Evolutionary conservation across 2,888 invertebrate genomes (phyloP), one percentile per base, ranked within the genome.

Genomic region (Epirrhoe tristata): DNA sequence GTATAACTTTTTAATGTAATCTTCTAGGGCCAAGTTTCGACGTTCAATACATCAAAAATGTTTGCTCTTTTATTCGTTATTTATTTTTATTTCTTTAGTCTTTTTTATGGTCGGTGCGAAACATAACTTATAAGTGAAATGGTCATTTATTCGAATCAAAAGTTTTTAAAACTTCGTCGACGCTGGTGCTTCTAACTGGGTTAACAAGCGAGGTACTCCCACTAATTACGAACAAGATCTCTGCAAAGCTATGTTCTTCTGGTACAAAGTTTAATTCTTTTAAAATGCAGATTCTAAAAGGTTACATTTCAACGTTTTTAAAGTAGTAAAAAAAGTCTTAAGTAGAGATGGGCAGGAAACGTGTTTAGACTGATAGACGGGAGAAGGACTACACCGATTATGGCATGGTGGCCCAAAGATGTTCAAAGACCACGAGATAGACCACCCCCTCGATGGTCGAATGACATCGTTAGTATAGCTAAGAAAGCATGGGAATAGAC

Each of bases 191-290:
- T 74, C 78, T 82, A 85, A 85, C 84, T 85, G 76, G 84, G 85
- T 84, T 84, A 85, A 84, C 84, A 85, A 84, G 83, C 81, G 76
- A 59, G 69, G 74, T 74, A 74, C 68, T 63, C 60, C 65, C 80
- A 78, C 82, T 84, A 84, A 86, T 86, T 85, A 85, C 78, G 77
- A 79, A 73, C 74, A 63, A 77, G 75, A 77, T 81, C 78, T 79
- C 78, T 75, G 75, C 71, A 74, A 70, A 63, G 32, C 69, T 73
- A 73, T 81, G 70, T 68, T 64, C 69, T 72, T 71, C 76, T 81
- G 66, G 79, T 77, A 74, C 59, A 46, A n/a, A 58, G 46, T 24
- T 60, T 34, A 59, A 43, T 57, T 57, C n/a, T 57, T 57, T 51
- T 16, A 51, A 57, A 16, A 10, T 39, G n/a, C 6, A 43, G 17